These are phyloP conservation scores for Phrynocephalus guinanensis DNA, from an alignment of 2,797 vertebrate genomes.

Conservation along the genomic window DNA sequence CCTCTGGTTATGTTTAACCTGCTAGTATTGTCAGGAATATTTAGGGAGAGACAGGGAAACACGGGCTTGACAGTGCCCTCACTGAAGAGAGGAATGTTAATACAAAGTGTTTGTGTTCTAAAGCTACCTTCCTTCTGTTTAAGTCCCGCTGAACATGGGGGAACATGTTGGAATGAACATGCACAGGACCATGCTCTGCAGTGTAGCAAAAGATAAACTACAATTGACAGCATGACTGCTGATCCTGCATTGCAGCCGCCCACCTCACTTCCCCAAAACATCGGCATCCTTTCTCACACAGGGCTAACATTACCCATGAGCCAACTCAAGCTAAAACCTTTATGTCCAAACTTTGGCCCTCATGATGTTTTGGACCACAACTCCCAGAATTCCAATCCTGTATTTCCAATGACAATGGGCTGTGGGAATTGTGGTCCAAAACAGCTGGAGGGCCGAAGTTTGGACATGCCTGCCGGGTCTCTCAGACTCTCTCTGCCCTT, in stretches of 20 bases:
- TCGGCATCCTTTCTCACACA: neutral
- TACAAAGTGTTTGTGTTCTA: neutral
- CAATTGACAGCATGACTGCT: neutral
- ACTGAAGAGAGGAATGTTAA: neutral
- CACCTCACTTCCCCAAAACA: neutral
- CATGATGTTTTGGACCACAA: no score
- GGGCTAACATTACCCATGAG: neutral
- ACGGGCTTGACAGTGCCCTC: neutral
- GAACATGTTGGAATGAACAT: neutral
- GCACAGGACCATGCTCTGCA: neutral
- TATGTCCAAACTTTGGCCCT: no score
- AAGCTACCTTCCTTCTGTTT: neutral
- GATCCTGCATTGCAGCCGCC: no score
- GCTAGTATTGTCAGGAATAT: slow-evolving; percentile 27
- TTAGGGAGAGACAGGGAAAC: slow-evolving; percentile 8
- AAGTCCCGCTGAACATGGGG: neutral
- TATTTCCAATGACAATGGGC: no score
- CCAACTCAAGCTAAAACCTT: neutral
- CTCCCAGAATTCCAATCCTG: no score
- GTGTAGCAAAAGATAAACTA: neutral
- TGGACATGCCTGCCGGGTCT: no score
- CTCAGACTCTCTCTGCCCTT: neutral
- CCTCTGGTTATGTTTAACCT: slow-evolving; percentile 53
- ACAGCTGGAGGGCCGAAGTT: no score
- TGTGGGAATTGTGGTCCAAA: no score